Evolutionary conservation across 2,113 vertebrate genomes (phyloP), one percentile per base, ranked within the genome.

Genomic region (Chaetodon trifascialis): DNA sequence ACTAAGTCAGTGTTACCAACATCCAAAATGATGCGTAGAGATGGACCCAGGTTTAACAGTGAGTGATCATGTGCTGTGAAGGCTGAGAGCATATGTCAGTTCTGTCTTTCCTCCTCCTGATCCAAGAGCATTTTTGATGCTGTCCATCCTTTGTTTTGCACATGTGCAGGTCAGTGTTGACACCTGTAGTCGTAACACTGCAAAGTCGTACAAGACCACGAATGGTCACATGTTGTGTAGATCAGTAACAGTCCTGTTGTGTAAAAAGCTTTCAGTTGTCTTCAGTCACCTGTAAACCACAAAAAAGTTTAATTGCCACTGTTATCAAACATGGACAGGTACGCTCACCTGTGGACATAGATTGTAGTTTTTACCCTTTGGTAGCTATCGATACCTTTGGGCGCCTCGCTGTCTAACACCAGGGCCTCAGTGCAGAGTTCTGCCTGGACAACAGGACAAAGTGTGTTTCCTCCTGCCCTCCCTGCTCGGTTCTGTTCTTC

Each of bases 401-500:
- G 30, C 30, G 30, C 30, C 30, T 30, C 3, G 30, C 30, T 30
- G 30, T 30, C 30, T 30, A 30, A 30, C 30, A 30, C 30, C 30
- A 30, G 30, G 30, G 3, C 30, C 30, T 30, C 30, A 30, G 30
- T 30, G 30, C 30, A 30, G 30, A 30, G 30, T 30, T 86, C 66
- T 90, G 91, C 78, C 77, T 81, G 73, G 79, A 65, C 7, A 77
- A 47, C 42, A 80, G 86, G 84, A 83, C 79, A 88, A 63, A 93
- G 55, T 63, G 80, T 49, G 36, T 59, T 66, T 69, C 69, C 68
- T 47, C 70, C 66, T 89, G 91, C 85, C 90, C 86, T 88, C 75
- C 85, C 77, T 80, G 63, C 19, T 86, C 80, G 81, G 89, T 73
- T 21, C 3, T 81, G 25, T 83, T 90, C 80, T 83, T 90, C 80